These are phyloP conservation scores for Aelia acuminata DNA, from an alignment of 2,888 invertebrate genomes.

Conservation along the genomic window DNA sequence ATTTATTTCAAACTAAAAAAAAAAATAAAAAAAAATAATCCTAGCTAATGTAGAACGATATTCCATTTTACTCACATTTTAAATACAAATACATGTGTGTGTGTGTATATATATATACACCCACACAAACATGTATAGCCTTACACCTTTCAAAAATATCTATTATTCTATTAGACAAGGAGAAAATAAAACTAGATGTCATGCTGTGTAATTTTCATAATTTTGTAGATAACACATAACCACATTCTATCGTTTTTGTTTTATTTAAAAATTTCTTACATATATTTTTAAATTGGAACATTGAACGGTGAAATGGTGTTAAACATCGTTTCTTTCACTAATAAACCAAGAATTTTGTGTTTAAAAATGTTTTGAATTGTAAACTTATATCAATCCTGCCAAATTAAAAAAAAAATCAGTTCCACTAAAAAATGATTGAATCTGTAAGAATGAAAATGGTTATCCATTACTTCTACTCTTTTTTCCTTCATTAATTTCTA, in stretches of 20 bases:
- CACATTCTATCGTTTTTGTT: background rate
- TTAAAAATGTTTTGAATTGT: no score
- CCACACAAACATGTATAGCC: constrained; percentile 33
- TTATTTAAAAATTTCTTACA: background rate
- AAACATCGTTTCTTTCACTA: no score
- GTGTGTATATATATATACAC: background rate
- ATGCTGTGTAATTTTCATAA: constrained; percentile 37
- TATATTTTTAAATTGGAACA: constrained; percentile 42
- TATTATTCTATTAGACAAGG: constrained; percentile 20
- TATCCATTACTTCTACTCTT: no score
- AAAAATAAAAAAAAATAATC: background rate
- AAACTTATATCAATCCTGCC: background rate
- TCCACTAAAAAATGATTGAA: no score
- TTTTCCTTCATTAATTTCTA: no score
- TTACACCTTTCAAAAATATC: constrained; percentile 51
- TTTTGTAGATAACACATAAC: background rate
- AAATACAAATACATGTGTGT: no score
- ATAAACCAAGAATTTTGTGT: no score
- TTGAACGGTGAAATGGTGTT: background rate
- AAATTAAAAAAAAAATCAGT: no score
- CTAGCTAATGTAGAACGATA: constrained; percentile 42
- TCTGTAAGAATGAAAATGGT: no score
- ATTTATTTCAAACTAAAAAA: background rate
- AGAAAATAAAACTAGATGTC: background rate
- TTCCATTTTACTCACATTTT: constrained; percentile 44